Base-by-base conservation (phyloP, 2,888 invertebrate genomes). In the Pyrochroa serraticornis region DNA sequence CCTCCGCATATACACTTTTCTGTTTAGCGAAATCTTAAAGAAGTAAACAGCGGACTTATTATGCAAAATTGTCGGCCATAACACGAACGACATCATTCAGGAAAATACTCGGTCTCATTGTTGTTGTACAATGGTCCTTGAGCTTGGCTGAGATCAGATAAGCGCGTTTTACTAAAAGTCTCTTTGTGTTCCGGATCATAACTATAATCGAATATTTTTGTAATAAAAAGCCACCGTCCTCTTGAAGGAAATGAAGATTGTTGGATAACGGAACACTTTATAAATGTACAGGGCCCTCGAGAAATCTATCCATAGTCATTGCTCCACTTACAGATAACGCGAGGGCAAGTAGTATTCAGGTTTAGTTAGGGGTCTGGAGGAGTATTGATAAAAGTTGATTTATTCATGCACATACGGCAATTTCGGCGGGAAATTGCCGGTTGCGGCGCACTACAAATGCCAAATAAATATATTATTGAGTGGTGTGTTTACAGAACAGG, bases 291-390 rank as follows among this genome's bases (percentile, higher is more conserved):
- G 59, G 58, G 54, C 70, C 65, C 68, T 42, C 50, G 68, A 70
- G 70, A 70, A 70, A 70, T 70, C 68, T 67, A 64, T 63, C 60
- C 52, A 58, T 49, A 62, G 65, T 65, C 65, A 66, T 65, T 63
- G 63, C 62, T 46, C 54, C 60, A 55, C 62, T 62, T 62, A 47
- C 51, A 58, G 65, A 67, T 64, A 67, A 63, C 57, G 51, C 53
- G n/a, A 22, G 22, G 22, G 3, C 22, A 22, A 22, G 22, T 22
- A 22, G n/a, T n/a, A n/a, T n/a, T n/a, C n/a, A n/a, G n/a, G n/a
- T n/a, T n/a, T n/a, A n/a, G 22, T 22, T 22, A 22, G 22, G 22
- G 22, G 22, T 2, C 22, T 22, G 22, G 22, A 22, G 22, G 55
- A 50, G 48, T 49, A 65, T 65, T 67, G 67, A 63, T 63, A 65